Percentiles rank a stretch among this genome's conserved stretches.
phyloP scores from a whole-genome alignment of 2,797 vertebrate genomes.

The Notolepis coatsorum region DNA sequence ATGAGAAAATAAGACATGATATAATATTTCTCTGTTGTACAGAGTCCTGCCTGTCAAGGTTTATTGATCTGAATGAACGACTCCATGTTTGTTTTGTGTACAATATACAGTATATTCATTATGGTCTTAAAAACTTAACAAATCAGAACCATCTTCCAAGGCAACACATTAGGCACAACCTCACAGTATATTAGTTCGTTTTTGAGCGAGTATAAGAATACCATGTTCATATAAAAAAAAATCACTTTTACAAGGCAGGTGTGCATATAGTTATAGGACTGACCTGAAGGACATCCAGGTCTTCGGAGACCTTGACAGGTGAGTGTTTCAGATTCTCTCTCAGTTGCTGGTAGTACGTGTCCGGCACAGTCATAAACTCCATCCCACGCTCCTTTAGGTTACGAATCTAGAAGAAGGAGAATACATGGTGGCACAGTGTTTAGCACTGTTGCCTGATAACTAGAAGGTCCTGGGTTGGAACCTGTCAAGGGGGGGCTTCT shows the following conservation, averaged over 20 bases:
- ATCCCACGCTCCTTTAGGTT: constrained; percentile 90
- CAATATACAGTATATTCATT: neutral
- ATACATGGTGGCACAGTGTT: too few species aligned
- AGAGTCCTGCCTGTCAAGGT: neutral
- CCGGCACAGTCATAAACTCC: constrained; percentile 92
- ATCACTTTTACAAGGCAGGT: neutral
- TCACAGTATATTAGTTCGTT: too few species aligned
- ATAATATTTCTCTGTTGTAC: neutral
- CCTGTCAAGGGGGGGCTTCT: too few species aligned
- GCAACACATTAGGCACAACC: too few species aligned
- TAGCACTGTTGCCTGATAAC: too few species aligned
- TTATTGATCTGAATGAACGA: neutral
- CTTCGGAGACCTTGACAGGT: constrained; percentile 90
- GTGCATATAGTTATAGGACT: constrained; percentile 8
- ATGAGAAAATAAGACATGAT: neutral
- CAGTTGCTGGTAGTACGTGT: constrained; percentile 90
- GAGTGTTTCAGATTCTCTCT: constrained; percentile 87
- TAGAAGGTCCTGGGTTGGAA: too few species aligned
- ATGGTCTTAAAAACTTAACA: neutral
- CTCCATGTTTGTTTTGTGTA: neutral
- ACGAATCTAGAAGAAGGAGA: constrained; percentile 81
- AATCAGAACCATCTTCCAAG: neutral
- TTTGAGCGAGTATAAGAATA: too few species aligned
- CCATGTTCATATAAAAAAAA: neutral
- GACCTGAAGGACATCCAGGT: constrained; percentile 88